Evolutionary conservation across 2,113 vertebrate species (phyloP).

Genomic region (Pangasianodon hypophthalmus): DNA sequence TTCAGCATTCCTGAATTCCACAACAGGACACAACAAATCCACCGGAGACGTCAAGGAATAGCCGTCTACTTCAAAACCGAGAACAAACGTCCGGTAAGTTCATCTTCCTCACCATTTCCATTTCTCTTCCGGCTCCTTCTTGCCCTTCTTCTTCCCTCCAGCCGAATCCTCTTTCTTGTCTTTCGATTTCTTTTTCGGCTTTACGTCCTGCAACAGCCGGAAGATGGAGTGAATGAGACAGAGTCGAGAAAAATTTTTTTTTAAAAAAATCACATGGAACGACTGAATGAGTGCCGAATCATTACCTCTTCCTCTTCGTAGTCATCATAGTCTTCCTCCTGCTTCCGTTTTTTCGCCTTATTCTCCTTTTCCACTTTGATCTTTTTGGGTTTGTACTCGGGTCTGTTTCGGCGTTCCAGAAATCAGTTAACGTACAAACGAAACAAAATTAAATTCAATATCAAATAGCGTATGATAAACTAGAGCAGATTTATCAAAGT

Average conservation of each 20-base stretch:
- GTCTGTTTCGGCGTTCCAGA: slow-evolving; percentile 67
- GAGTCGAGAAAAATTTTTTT: neutral
- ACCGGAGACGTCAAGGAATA: neutral
- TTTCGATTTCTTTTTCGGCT: slow-evolving; percentile 92
- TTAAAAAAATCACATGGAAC: too few species aligned
- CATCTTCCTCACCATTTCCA: slow-evolving; percentile 89
- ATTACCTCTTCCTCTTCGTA: slow-evolving; percentile 59
- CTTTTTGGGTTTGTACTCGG: slow-evolving; percentile 91
- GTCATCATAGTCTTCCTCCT: slow-evolving; percentile 78
- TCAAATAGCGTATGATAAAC: neutral
- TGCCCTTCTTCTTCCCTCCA: slow-evolving; percentile 83
- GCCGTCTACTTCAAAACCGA: neutral
- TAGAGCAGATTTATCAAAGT: neutral
- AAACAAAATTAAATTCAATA: neutral
- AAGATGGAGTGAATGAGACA: neutral
- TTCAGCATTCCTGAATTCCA: neutral
- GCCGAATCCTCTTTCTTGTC: slow-evolving; percentile 78
- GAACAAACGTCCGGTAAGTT: neutral
- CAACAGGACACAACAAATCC: neutral
- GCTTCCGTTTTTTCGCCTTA: slow-evolving; percentile 91
- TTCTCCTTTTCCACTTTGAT: slow-evolving; percentile 91
- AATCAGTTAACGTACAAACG: slow-evolving; percentile 1
- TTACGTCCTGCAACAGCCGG: slow-evolving; percentile 75
- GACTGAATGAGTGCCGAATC: neutral
- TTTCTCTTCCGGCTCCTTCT: slow-evolving; percentile 94